A percentile compares a stretch with the other conserved stretches of the same genome.
phyloP scores from a whole-genome alignment of 2,113 vertebrate genomes.

The Carlito syrichta region DNA sequence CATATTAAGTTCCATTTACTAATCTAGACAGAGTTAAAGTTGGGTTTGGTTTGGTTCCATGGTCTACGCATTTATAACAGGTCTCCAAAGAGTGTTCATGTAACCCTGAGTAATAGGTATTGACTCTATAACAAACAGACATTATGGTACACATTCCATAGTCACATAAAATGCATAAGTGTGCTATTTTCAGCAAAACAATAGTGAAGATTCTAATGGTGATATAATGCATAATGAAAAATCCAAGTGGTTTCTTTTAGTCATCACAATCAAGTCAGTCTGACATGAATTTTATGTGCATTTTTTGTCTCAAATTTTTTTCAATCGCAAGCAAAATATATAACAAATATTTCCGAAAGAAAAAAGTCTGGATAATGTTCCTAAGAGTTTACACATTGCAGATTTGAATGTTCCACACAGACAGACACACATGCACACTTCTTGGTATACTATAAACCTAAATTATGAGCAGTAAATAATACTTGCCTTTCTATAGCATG shows the following conservation, averaged over 20 bases:
- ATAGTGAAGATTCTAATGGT: neutral
- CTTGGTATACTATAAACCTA: neutral
- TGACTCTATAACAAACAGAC: neutral
- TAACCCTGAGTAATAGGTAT: neutral
- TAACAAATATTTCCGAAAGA: slow-evolving; percentile 36
- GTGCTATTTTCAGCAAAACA: neutral
- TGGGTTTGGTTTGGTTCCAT: neutral
- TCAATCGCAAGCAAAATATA: slow-evolving; percentile 22
- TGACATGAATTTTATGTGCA: slow-evolving; percentile 31
- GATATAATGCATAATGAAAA: neutral
- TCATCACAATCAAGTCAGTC: slow-evolving; percentile 9
- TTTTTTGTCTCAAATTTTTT: slow-evolving; percentile 33
- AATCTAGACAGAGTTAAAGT: neutral
- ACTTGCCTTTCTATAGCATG: neutral
- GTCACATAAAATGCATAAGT: neutral
- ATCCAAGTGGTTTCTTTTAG: slow-evolving; percentile 12
- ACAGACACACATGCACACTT: neutral
- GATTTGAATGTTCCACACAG: slow-evolving; percentile 11
- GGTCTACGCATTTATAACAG: slow-evolving; percentile 35
- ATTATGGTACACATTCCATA: neutral
- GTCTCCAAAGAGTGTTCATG: neutral
- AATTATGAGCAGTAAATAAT: neutral
- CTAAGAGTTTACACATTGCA: neutral
- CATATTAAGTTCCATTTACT: slow-evolving; percentile 5
- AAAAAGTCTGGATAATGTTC: neutral